Conservation (phyloP, 2,113 vertebrate genomes). For the Prunella fulvescens region DNA sequence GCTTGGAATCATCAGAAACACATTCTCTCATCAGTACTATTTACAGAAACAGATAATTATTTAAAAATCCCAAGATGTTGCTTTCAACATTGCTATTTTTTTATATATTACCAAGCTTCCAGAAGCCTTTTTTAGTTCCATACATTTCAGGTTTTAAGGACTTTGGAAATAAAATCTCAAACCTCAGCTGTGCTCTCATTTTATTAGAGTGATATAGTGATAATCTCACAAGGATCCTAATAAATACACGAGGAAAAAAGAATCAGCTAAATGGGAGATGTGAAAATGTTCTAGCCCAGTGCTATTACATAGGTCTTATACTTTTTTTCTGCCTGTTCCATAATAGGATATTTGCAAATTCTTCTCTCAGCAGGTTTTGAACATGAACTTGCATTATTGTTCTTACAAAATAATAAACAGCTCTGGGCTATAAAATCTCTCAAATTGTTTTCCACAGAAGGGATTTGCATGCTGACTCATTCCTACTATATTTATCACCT, state of each 20-base stretch:
- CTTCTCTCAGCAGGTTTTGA: constrained; percentile 73
- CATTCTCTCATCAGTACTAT: neutral
- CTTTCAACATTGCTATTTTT: neutral
- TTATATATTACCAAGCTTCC: neutral
- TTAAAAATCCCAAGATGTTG: neutral
- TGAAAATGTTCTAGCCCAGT: constrained; percentile 8
- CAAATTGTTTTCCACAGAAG: constrained; percentile 74
- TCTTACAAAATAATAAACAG: constrained; percentile 79
- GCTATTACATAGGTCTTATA: constrained; percentile 3
- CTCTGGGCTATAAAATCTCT: constrained; percentile 77
- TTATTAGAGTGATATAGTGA: neutral
- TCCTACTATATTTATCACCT: constrained; percentile 78
- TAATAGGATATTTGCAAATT: constrained; percentile 69
- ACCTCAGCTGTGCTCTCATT: neutral
- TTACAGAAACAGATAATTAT: neutral
- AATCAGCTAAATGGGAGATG: neutral
- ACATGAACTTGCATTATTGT: constrained; percentile 74
- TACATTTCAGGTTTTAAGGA: neutral
- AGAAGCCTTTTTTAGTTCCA: neutral
- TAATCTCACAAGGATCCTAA: neutral
- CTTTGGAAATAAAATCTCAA: neutral
- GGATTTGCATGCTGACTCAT: constrained; percentile 83
- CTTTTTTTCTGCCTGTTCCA: constrained; percentile 2
- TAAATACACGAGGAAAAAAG: neutral
- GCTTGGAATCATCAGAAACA: neutral